phyloP scores from a whole-genome alignment of 2,113 vertebrate species.

The Hippocampus comes region DNA sequence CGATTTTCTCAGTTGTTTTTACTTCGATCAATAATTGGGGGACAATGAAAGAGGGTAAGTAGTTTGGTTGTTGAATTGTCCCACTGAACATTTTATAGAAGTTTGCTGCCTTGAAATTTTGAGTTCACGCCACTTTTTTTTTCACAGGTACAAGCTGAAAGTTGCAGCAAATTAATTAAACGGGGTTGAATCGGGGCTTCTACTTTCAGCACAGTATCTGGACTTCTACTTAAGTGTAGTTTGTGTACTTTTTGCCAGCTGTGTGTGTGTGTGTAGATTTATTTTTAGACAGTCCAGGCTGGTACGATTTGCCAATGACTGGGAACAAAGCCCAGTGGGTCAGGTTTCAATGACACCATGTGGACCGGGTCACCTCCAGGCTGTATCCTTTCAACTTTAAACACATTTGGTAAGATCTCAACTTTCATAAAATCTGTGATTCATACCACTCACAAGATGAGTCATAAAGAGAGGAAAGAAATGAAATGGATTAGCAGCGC shows the following conservation, averaged over 20 bases:
- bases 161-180: no score
- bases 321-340: conserved; percentile 1
- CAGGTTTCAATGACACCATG: background rate
- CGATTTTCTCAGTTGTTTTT: no score
- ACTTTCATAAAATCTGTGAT: background rate
- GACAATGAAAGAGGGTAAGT: no score
- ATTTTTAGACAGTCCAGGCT: background rate
- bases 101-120: no score
- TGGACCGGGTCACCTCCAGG: background rate
- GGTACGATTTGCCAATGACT: background rate
- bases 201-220: background rate
- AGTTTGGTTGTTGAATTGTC: no score
- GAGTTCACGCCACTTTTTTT: no score
- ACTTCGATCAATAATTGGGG: no score
- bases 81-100: no score
- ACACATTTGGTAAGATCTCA: background rate
- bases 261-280: background rate
- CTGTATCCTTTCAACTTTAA: background rate
- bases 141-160: no score
- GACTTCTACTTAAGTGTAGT: background rate
- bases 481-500: background rate
- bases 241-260: no score
- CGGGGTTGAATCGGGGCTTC: no score
- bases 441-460: background rate
- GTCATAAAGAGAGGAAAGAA: background rate